Evolutionary conservation across 2,797 vertebrate genomes (phyloP).

Genomic region (Muscicapa striata): DNA sequence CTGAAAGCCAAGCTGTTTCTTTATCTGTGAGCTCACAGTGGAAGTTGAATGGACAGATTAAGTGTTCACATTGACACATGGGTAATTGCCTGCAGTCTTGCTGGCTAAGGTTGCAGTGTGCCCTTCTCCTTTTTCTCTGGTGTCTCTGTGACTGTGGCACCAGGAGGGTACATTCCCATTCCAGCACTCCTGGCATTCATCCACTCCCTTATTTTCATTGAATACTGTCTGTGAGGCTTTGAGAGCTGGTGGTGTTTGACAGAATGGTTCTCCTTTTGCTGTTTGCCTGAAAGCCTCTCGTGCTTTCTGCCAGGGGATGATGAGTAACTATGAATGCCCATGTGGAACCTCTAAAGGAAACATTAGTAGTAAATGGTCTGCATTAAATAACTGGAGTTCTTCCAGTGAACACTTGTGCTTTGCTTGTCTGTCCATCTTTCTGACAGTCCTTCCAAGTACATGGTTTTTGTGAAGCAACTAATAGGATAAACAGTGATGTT

Average conservation of each 20-base stretch:
- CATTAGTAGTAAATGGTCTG: neutral
- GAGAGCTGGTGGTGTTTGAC: neutral
- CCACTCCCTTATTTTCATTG: neutral
- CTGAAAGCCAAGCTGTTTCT: neutral
- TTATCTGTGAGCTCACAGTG: neutral
- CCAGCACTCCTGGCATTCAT: neutral
- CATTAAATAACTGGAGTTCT: neutral
- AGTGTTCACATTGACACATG: neutral
- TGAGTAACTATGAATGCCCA: rapidly evolving
- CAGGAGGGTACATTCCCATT: neutral
- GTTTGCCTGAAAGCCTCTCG: neutral
- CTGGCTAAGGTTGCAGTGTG: neutral
- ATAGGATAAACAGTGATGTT: neutral
- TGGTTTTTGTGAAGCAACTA: neutral
- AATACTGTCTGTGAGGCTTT: neutral
- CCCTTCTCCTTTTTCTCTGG: neutral
- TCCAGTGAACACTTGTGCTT: neutral
- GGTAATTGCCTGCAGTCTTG: neutral
- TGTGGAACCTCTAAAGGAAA: neutral
- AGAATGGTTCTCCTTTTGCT: neutral
- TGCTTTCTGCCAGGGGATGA: neutral
- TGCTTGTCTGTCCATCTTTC: neutral
- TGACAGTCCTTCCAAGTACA: neutral
- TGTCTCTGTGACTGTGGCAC: neutral
- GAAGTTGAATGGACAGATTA: neutral